Evolutionary conservation across 1,140 invertebrate genomes (phyloP), one percentile per base, ranked within the genome.

Genomic region (Diplogasteroides magnus): DNA sequence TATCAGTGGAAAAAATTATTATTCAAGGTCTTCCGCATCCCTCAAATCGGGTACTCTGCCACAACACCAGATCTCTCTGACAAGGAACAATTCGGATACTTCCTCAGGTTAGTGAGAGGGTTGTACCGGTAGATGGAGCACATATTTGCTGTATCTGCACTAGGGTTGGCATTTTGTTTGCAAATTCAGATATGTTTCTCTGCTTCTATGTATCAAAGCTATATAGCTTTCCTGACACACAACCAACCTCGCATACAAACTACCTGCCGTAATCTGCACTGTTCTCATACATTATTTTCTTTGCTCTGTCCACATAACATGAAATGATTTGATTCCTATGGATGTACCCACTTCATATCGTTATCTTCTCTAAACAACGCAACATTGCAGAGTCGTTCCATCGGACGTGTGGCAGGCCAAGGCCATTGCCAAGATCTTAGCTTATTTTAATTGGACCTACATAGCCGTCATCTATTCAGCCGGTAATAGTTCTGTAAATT

Each of bases 371-470:
- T n/a, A n/a, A n/a, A n/a, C n/a, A n/a, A n/a, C n/a, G n/a, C n/a
- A n/a, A n/a, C n/a, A 31, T 23, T 48, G 19, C 19, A 48, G 37
- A 48, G 90, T 91, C 1, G 90, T 92, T 3, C 90, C 91, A 15
- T 90, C 90, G 0, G 91, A 92, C 85, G 88, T 87, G 72, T 90
- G 89, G 83, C 91, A 92, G 84, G 90, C 90, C 1, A 87, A 89
- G 77, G 88, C 90, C 27, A 87, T 92, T 76, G 85, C 90, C 57
- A 89, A 90, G 80, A 84, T 92, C 37, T 87, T 92, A 6, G 83
- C 86, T 70, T 83, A 86, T 66, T 88, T 89, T 83, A 90, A 91
- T 82, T 92, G 91, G 91, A 91, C 89, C 1, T 92, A 91, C 78
- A 89, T 92, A 2, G 90, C 89, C 19, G 88, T 89, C n/a, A 88